phyloP scores from a whole-genome alignment of 2,113 vertebrate genomes.

The Daubentonia madagascariensis region DNA sequence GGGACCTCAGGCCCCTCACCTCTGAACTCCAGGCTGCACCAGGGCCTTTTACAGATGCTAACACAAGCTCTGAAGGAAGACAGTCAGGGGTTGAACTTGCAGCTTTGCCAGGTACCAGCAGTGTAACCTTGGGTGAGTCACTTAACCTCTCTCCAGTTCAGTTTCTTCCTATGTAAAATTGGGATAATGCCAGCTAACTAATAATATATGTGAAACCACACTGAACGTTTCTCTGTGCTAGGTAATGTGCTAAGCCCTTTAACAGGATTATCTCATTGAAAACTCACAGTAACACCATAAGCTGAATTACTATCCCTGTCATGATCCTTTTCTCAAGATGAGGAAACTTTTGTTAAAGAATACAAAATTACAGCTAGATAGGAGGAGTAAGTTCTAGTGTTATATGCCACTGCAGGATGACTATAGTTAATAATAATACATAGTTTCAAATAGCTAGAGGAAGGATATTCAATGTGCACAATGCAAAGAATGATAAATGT shows the following conservation, averaged over 20 bases:
- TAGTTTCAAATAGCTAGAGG: too few species aligned
- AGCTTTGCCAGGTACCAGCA: background rate
- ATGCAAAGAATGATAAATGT: too few species aligned
- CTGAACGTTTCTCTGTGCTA: background rate
- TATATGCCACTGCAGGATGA: too few species aligned
- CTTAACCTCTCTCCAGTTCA: background rate
- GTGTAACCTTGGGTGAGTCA: background rate
- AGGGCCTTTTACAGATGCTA: background rate
- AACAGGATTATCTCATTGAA: background rate
- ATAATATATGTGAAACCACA: background rate
- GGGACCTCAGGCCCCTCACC: background rate
- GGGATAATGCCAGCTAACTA: background rate
- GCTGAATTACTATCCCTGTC: background rate
- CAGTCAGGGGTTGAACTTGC: background rate
- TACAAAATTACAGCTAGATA: too few species aligned
- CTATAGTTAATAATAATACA: too few species aligned
- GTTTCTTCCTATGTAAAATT: background rate
- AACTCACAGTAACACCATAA: background rate
- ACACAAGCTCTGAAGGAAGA: background rate
- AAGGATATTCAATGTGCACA: too few species aligned
- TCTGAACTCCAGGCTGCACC: background rate
- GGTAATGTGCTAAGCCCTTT: background rate
- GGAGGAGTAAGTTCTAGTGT: too few species aligned
- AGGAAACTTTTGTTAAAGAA: background rate
- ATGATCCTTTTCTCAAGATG: background rate